phyloP scores from a whole-genome alignment of 2,888 invertebrate genomes.

The Polydesmus complanatus region DNA sequence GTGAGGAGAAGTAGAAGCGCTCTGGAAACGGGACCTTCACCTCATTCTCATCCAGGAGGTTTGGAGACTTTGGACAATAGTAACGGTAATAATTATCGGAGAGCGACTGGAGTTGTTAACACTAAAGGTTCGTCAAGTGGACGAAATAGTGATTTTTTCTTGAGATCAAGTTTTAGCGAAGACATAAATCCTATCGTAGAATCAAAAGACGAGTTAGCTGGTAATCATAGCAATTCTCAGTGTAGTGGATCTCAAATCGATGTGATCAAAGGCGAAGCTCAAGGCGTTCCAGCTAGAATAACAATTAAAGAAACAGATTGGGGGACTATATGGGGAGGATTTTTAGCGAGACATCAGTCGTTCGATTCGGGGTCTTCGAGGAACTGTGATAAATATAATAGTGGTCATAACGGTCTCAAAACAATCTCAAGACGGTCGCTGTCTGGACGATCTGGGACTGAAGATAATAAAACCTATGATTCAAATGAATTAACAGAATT shows the following conservation, averaged over 20 bases:
- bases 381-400: conserved; percentile 12
- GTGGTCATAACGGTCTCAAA: neutral
- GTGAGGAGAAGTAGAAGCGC: conserved; percentile 30
- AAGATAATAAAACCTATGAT: neutral
- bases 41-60: conserved; percentile 25
- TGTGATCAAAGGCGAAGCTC: too few species aligned
- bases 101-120: neutral
- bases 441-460: neutral
- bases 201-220: conserved; percentile 59
- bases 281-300: neutral
- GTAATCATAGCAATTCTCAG: conserved; percentile 20
- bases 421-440: neutral
- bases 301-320: neutral
- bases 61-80: conserved; percentile 23
- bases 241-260: neutral
- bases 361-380: conserved; percentile 19
- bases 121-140: conserved; percentile 5
- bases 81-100: neutral
- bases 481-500: neutral
- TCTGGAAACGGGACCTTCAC: conserved; percentile 25
- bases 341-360: conserved; percentile 21
- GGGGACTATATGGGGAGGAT: conserved; percentile 7
- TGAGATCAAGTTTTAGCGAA: conserved; percentile 44
- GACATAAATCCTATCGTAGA: conserved; percentile 73
- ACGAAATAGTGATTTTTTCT: conserved; percentile 19